A percentile compares a stretch with the other conserved stretches of the same genome.
Evolutionary conservation across 2,113 vertebrate species (phyloP).

Genomic region (Eupsittula cactorum): DNA sequence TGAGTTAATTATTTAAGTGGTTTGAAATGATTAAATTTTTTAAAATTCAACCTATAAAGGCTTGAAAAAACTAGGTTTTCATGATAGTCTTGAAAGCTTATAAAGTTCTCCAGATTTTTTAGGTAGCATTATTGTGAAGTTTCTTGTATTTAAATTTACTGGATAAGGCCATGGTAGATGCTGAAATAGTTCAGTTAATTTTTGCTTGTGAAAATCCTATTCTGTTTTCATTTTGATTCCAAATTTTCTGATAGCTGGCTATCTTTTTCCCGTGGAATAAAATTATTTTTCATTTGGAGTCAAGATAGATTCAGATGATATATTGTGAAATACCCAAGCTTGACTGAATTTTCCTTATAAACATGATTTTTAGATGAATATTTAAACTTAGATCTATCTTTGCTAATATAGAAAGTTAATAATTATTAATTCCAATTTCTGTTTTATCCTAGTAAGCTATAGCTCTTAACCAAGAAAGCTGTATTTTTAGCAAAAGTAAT

Average conservation of each 20-base stretch:
- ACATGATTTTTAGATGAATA: neutral
- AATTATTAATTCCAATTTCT: neutral
- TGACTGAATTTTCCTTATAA: neutral
- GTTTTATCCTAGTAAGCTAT: neutral
- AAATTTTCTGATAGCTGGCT: neutral
- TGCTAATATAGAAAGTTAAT: neutral
- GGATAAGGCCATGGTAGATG: neutral
- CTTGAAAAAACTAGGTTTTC: neutral
- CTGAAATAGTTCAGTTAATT: neutral
- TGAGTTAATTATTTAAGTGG: rapidly evolving
- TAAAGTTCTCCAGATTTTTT: neutral
- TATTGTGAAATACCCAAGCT: neutral
- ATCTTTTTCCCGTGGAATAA: neutral
- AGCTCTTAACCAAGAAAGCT: neutral
- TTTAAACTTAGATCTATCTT: neutral
- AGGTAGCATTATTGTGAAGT: neutral
- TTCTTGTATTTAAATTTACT: neutral
- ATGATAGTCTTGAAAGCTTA: neutral
- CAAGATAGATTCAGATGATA: neutral
- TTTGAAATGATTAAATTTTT: neutral
- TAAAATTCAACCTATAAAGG: neutral
- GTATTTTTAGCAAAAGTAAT: neutral
- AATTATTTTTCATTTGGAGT: neutral
- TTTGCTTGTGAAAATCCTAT: neutral
- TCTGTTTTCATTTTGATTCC: neutral